Evolutionary conservation across 2,113 vertebrate species (phyloP), one percentile per base, ranked within the genome.

Genomic region (Tautogolabrus adspersus): DNA sequence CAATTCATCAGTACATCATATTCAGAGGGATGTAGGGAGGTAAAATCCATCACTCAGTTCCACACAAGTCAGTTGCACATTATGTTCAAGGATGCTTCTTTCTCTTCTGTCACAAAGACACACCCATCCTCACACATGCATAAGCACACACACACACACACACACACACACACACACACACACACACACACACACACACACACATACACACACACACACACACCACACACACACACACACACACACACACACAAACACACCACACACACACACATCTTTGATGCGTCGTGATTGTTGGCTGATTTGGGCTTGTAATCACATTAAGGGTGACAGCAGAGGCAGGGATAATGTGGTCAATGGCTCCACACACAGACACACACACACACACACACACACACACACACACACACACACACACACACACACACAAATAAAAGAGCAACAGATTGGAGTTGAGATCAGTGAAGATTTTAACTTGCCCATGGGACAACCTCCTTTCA

Each of bases 401-500:
- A 38, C 16, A 57, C 75, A 66, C 63, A 68, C 73, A 64, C 58
- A 66, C 40, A 54, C 61, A 71, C 23, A 60, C 74, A 34, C 60
- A 72, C 58, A 52, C 13, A 40, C 13, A 62, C 66, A 66, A 66
- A 60, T 21, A 12, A 81, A 84, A 84, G 64, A 75, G 87, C 76
- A 90, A 88, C 89, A 91, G 87, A 91, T 88, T 88, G 90, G 47
- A 79, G 85, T 89, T 87, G 78, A 87, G 80, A 85, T 87, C 87
- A 87, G 83, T 55, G 72, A 86, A 75, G 82, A 85, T 87, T 89
- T 91, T 83, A 91, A 90, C 89, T 87, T 77, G 67, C 89, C 91
- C 84, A 55, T 82, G 91, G 89, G 90, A 88, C 85, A 84, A 86
- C 72, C 89, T 80, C 86, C 87, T 93, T 94, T 94, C 89, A 93